Evolutionary conservation across 2,113 vertebrate species (phyloP), one percentile per base, ranked within the genome.

Genomic region (Neolamprologus kungweensis): DNA sequence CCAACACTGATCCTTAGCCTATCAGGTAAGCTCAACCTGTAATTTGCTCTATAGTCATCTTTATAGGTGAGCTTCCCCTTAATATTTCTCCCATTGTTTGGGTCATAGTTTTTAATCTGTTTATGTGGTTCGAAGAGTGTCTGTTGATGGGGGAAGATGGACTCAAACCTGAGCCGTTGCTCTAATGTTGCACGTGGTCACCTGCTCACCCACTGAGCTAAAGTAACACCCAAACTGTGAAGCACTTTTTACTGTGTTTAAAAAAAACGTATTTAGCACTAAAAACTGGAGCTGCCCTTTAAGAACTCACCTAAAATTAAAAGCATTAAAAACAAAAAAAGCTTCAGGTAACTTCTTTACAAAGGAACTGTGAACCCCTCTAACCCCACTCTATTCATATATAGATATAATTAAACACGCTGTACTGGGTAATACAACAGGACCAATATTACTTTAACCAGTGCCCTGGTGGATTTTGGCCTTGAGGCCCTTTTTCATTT

Each of bases 41-140:
- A n/a, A 37, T 65, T 65, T 65, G 10, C 60, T 13, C 33, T 65
- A 37, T 1, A 37, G 60, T 65, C 7, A 65, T 37, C 60, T 65
- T 65, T 37, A 65, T 37, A 65, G 60, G 10, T 37, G 19, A 65
- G 33, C 10, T 12, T 37, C 17, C 31, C 3, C 7, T 8, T 37
- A 37, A 21, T 65, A 65, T 65, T 65, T 37, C 60, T 2, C 19
- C 60, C 33, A 8, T 68, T 68, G 0, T 37, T 37, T 68, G 0
- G 31, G 0, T 37, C 10, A n/a, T 65, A 0, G 10, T 37, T 65
- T 65, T 37, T 65, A 37, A 7, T 12, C 31, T 7, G 19, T 37
- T 65, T 37, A 37, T 0, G 1, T 0, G 31, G 31, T 65, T 37
- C 1, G 0, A 5, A 65, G 33, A 37, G 19, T 65, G 1, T 65